Evolutionary conservation across 2,113 vertebrate genomes (phyloP), one percentile per base, ranked within the genome.

Genomic region (Struthio camelus): DNA sequence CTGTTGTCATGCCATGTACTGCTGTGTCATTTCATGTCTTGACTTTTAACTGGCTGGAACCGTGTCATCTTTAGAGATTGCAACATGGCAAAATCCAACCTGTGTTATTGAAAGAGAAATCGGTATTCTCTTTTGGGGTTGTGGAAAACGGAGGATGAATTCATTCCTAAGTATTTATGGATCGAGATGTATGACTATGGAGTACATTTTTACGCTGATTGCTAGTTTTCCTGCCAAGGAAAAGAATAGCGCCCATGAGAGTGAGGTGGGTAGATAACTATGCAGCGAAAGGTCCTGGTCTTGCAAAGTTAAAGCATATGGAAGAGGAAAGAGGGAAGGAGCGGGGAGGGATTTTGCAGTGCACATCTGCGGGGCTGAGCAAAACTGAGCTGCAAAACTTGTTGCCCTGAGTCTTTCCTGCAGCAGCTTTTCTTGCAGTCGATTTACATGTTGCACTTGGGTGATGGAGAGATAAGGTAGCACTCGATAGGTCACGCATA

Each of bases 21-120:
- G 96, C 96, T 94, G 94, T 96, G 96, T 97, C 95, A 94, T 94
- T 94, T 95, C 92, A 89, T 36, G 80, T 95, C 92, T 85, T 82
- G 97, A 94, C 94, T 96, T 96, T 82, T 92, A 96, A 82, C 90
- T 4, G 34, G 66, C 94, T 95, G 90, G 92, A 94, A 90, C 93
- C 14, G 40, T 18, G 90, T 89, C 15, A 28, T 28, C 94, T 85
- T 25, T 51, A 85, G 94, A 96, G 85, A 86, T 72, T 93, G 93
- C 85, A 88, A 65, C 6, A 40, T 84, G 94, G 86, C 87, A 91
- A 88, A 95, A 95, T 73, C 89, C 79, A 85, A 48, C 71, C 61
- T 36, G 82, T 3, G 3, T 78, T 91, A 85, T 27, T 80, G 93
- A 70, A 89, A 24, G 51, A 87, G 82, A 87, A 62, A 86, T 65